Evolutionary conservation across 1,140 invertebrate species (phyloP), one percentile per base, ranked within the genome.

Genomic region (Ridgeia piscesae): DNA sequence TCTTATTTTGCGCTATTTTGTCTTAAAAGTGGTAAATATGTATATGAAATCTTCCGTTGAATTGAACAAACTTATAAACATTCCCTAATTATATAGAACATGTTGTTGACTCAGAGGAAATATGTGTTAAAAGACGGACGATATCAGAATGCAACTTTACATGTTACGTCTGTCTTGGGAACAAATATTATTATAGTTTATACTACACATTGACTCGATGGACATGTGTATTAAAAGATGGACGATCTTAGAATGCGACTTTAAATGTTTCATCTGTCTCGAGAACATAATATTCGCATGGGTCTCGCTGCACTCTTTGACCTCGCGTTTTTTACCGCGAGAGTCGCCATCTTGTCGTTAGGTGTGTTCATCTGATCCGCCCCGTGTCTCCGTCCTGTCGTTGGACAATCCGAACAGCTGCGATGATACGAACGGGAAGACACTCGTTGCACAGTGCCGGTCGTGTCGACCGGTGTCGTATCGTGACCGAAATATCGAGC

Each of bases 371-470:
- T 21, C 58, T 21, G 58, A 77, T 77, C 58, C 58, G 17, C 6
- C 17, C 58, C 58, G 58, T 77, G 58, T 77, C 58, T 17, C 58
- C 27, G 58, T 77, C 27, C 17, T 31, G 2, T 21, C 27, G 58
- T 77, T 77, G 58, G 58, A 77, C 58, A 77, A 77, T 77, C 58
- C 58, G 58, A 77, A 77, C 58, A 77, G 58, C 58, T 77, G 58
- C 58, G 27, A 17, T 77, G 58, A 77, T 77, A 31, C 58, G 58
- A 4, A 17, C 8, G 17, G 27, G 58, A 77, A 77, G 58, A 21
- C 4, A 21, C 6, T 77, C 58, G 17, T 77, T 77, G 58, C 58
- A 21, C 58, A 77, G 58, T 77, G 58, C 27, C 58, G 27, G 2
- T 21, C 58, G 58, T 77, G 58, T 77, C 58, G 27, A 77, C 58